These are phyloP conservation scores for Zosterops hypoxanthus DNA, from an alignment of 2,113 vertebrate genomes.

Conservation along the genomic window DNA sequence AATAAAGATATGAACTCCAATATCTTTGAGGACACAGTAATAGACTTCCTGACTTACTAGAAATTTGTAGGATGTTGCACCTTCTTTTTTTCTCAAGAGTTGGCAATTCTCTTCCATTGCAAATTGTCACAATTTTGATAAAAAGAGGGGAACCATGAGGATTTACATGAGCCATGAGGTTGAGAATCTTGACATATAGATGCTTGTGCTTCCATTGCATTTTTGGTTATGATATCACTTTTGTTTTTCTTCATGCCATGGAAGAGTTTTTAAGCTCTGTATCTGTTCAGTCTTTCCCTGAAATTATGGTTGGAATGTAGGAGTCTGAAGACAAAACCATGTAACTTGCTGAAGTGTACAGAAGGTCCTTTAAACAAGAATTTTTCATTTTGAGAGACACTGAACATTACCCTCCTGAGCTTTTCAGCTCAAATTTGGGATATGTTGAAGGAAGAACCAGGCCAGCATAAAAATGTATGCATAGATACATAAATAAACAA, in stretches of 20 bases:
- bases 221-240: not conserved
- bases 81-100: not conserved
- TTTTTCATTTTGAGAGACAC: not conserved
- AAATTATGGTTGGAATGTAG: not conserved
- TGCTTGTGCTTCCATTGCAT: not conserved
- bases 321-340: not conserved
- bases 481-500: not conserved
- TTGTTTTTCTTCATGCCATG: not conserved
- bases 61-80: not conserved
- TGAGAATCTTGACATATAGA: not conserved
- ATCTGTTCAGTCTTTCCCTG: not conserved
- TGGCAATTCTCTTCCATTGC: not conserved
- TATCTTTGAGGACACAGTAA: not conserved
- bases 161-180: not conserved
- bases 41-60: not conserved
- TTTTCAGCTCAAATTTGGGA: not conserved
- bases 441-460: not conserved
- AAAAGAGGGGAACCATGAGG: not conserved
- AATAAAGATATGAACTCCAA: not conserved
- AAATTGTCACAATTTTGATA: not conserved
- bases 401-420: not conserved
- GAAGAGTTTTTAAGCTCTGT: not conserved
- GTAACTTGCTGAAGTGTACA: not conserved
- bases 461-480: not conserved
- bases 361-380: conserved; percentile 8